Evolutionary conservation across 1,140 invertebrate genomes (phyloP), one percentile per base, ranked within the genome.

Genomic region (Magallana ariakensis): DNA sequence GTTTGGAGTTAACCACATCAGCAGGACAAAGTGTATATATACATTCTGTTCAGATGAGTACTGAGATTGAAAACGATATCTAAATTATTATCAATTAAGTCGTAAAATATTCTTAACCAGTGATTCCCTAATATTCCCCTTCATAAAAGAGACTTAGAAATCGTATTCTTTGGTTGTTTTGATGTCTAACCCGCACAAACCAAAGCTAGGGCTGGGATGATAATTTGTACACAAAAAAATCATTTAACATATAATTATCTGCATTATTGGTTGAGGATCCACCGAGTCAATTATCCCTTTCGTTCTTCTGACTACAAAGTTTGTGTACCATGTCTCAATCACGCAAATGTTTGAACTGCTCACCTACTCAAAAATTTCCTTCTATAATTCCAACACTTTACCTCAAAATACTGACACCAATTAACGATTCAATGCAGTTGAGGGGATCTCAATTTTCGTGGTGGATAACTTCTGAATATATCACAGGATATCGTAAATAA

Each of bases 191-290:
- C 66, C 22, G 11, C 16, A 62, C 15, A 62, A 75, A 75, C 66
- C 66, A 75, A 13, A 26, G 66, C 66, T 13, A 75, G 22, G 19
- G 66, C 4, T 26, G 10, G 33, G 66, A 75, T 75, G 66, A 75
- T 75, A 75, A 75, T 75, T 75, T 26, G 33, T 33, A 75, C 66
- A 75, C 62, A 75, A 26, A 75, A 66, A 75, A 75, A 75, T 75
- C 66, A 75, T 75, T 75, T 75, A 75, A 75, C 66, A 26, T 75
- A 75, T 75, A 75, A 75, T 75, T 75, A 75, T 75, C 19, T 75
- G 22, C 66, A 26, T 75, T 75, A 33, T 62, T n/a, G 19, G 58
- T 62, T n/a, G n/a, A 62, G 58, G 58, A 62, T 62, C 19, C 58
- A 62, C 58, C 58, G 8, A 62, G 58, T 62, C 58, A 62, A 62